Base-by-base conservation (phyloP, 2,888 invertebrate species). In the Rhabditoides inermis region DNA sequence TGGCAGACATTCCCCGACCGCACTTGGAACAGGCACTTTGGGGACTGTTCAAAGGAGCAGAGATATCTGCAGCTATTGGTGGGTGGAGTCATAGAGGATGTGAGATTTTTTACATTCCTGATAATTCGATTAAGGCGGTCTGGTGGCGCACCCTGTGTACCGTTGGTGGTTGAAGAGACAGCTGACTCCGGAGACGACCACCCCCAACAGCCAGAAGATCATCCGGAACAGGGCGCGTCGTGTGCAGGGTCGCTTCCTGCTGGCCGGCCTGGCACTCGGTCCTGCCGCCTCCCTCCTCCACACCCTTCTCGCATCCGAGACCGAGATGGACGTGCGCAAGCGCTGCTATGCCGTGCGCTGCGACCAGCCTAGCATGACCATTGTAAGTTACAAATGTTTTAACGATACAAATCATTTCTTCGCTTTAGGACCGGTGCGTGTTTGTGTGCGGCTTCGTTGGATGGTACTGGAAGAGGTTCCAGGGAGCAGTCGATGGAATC, bases 401-500 rank as follows among this genome's bases (percentile, higher is more conserved):
- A 4, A 15, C 7, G 12, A 39, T 12, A 22, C 23, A 25, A 39
- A 40, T 46, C 10, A 18, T 27, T 36, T 2, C 15, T 40, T 48
- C 28, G 22, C 32, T 3, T 28, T 52, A 72, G 70, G 73, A 73
- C 48, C 71, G 74, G 22, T 52, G 58, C 15, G 59, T 69, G 1
- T 37, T 70, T 5, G 54, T 60, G 6, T 58, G 61, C 44, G 73
- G 70, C 18, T 56, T 70, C 45, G 55, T 73, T 45, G 74, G 74
- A 0, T 74, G 74, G 74, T 75, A 74, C 53, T 73, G 73, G 73
- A 63, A 61, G 45, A 57, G 73, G 22, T 75, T 73, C 53, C 71
- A 73, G 49, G 73, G 73, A 20, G 69, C 68, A 6, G 74, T 73
- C 15, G 71, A 73, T 48, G 69, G 70, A 25, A 63, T 75, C 45